These are phyloP conservation scores for Carcina quercana DNA, from an alignment of 2,888 invertebrate genomes.

Conservation along the genomic window DNA sequence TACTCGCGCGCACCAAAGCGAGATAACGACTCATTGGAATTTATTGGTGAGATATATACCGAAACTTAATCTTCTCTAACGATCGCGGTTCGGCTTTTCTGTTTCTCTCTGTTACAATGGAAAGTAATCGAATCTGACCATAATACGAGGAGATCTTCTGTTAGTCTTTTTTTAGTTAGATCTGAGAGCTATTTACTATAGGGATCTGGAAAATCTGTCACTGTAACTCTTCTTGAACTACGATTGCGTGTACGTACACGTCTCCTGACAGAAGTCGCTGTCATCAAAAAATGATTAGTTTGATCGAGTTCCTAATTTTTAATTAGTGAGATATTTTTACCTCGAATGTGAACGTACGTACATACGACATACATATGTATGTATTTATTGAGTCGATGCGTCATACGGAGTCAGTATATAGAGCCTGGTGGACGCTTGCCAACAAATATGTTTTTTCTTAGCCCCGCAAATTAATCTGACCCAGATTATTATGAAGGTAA, in stretches of 20 bases:
- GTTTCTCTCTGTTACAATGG: not conserved
- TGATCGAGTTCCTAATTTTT: no score
- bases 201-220: no score
- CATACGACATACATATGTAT: not conserved
- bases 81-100: not conserved
- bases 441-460: slow-evolving; percentile 45
- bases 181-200: no score
- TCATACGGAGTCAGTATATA: not conserved
- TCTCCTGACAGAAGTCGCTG: no score
- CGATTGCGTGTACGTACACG: no score
- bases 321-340: no score
- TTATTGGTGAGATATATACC: slow-evolving; percentile 29
- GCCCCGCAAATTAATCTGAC: slow-evolving; percentile 26
- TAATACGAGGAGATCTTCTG: no score
- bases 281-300: no score
- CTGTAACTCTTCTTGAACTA: no score
- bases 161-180: no score
- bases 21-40: slow-evolving; percentile 31
- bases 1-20: slow-evolving; percentile 27
- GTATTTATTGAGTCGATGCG: not conserved
- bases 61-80: slow-evolving; percentile 24
- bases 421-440: slow-evolving; percentile 32
- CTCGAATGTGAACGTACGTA: not conserved
- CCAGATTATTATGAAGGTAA: not conserved
- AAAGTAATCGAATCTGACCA: no score